Evolutionary conservation across 1,140 invertebrate species (phyloP), one percentile per base, ranked within the genome.

Genomic region (Ostrea denselamellosa): DNA sequence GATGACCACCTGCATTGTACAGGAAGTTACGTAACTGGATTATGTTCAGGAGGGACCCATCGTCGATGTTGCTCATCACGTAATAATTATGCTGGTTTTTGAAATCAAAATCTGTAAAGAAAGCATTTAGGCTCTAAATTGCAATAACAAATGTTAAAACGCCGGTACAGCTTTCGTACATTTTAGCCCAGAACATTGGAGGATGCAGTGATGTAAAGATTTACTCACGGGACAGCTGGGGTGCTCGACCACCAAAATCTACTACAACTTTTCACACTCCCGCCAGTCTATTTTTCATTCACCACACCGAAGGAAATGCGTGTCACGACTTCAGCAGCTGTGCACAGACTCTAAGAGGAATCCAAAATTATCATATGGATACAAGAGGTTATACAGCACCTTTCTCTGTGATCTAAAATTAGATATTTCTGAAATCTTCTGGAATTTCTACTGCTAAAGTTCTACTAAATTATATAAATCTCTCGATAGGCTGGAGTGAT

Each of bases 201-300:
- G 58, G 58, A 0, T 62, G 86, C 51, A 8, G 19, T 12, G n/a
- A 54, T 51, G 28, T 83, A 25, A 12, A 14, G 17, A 85, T 85
- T 17, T 25, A 84, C 9, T 83, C 82, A n/a, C 87, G 87, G 0
- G 82, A 83, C 17, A 89, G 91, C 91, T 22, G 83, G 89, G 51
- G 81, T 53, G 19, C 89, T 28, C 8, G 68, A 34, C 22, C 8
- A 14, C 91, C n/a, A 89, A 62, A 22, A 34, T 17, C n/a, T 56
- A 68, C 19, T 22, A 22, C n/a, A 12, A 17, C 77, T 8, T 28
- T 91, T 12, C 58, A 22, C 90, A 28, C 71, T 14, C 97, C 97
- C 0, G 96, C 97, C 2, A 96, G 96, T 0, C 97, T 96, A 89
- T 97, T 97, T 5, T 96, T 97, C 87, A 92, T 94, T 17, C 94